Evolutionary conservation across 2,888 invertebrate genomes (phyloP), one percentile per base, ranked within the genome.

Genomic region (Eulithis prunata): DNA sequence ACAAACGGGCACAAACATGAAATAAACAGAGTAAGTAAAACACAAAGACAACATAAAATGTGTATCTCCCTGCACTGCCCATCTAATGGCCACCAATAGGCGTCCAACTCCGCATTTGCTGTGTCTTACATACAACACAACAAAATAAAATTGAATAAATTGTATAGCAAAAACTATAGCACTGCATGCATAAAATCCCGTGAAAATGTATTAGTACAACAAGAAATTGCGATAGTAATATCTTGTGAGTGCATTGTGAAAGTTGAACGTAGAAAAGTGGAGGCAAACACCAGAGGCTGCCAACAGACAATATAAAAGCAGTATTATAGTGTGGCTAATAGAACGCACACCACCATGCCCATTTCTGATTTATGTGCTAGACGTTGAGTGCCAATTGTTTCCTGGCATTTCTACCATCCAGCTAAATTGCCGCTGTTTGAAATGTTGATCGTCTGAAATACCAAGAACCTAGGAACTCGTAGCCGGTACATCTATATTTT

Each of bases 361-460:
- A 73, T 72, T 72, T 71, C 64, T 79, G 78, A 82, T 81, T 79
- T 80, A 81, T 78, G 73, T 60, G 64, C 69, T 68, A 73, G 69
- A 70, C 69, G 73, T 71, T 72, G 75, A 75, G 77, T 77, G 76
- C 76, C 78, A 73, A 74, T 73, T 75, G 73, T 76, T 75, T 72
- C 71, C 74, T 71, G 66, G 72, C 68, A 57, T 62, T 62, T 49
- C n/a, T 7, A 63, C 14, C 57, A 56, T 45, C 36, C 47, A 5
- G 7, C 38, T 8, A 51, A 59, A 59, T 51, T 46, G 46, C 28
- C 56, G 32, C 55, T 14, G 28, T n/a, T n/a, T 49, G 14, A 21
- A 14, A 49, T 49, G 21, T 21, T 21, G 47, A 47, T 14, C 47
- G 47, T 14, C 14, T 47, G 14, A 47, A 47, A 47, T 47, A 47